phyloP scores from a whole-genome alignment of 1,140 invertebrate genomes.

The Archivesica marissinica region DNA sequence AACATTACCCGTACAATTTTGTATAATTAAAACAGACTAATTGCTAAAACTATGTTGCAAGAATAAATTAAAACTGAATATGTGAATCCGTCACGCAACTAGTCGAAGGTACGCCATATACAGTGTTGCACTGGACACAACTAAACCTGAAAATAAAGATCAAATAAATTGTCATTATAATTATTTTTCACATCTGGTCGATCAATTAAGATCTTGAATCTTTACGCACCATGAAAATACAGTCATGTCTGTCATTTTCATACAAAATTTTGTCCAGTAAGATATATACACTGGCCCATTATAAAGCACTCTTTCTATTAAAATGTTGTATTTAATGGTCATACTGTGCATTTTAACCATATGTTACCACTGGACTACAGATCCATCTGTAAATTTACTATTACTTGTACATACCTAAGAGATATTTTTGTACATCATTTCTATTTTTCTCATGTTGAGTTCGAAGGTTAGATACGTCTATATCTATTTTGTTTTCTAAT shows the following conservation, averaged over 20 bases:
- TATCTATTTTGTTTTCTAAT: conserved; percentile 82
- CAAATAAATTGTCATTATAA: background rate
- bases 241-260: background rate
- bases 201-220: background rate
- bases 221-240: background rate
- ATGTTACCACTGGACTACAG: background rate
- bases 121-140: background rate
- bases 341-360: background rate
- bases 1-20: too few species aligned
- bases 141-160: background rate
- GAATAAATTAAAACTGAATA: too few species aligned
- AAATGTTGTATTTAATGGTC: background rate
- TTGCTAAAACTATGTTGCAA: too few species aligned
- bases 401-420: conserved; percentile 50
- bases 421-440: conserved; percentile 81
- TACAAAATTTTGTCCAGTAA: background rate
- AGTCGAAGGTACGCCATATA: conserved; percentile 7
- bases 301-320: background rate
- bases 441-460: conserved; percentile 81
- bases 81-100: background rate
- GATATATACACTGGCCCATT: background rate
- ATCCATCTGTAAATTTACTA: background rate
- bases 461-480: conserved; percentile 80
- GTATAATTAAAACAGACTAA: too few species aligned
- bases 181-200: background rate